Base-by-base conservation (phyloP, 2,113 vertebrate genomes). In the Aythya baeri region DNA sequence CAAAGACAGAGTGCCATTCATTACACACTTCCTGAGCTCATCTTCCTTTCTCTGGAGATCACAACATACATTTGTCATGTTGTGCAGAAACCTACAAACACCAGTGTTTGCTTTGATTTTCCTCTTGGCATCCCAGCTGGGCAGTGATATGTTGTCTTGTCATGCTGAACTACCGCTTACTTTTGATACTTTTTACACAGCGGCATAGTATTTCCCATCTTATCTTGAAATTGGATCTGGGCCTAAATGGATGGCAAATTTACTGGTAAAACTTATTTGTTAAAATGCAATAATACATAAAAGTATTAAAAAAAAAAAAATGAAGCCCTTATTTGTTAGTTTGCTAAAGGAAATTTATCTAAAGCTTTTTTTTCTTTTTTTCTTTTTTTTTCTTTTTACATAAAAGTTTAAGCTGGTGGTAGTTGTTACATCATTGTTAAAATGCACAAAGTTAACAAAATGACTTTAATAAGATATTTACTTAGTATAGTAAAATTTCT, bases 41-140 rank as follows among this genome's bases (percentile, higher is more conserved):
- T 87, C 67, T 31, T 87, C 82, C 71, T 76, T 91, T 78, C 85
- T 76, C 85, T 62, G 67, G 75, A 91, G 83, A 88, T 86, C 81
- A 91, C 27, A 31, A 3, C 3, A 2, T 27, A 61, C 76, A 79
- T 96, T 90, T 90, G 46, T 93, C 73, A 49, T 72, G 52, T 85
- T 74, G 63, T 78, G 32, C 76, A 67, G 68, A 49, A 88, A 17
- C 8, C 84, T 94, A n/a, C 49, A 31, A 32, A 84, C 49, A 36
- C 46, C 65, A 58, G 29, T 14, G 25, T 57, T 93, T 81, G 52
- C 68, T 93, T 81, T 95, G 90, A 91, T 95, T 93, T 95, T 96
- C 34, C 44, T 88, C 79, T 72, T 96, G 79, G 65, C 79, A 88
- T 89, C 75, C 61, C 82, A 88, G 32, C 73, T 90, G 93, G 91